These are phyloP conservation scores for Sialia sialis DNA, from an alignment of 2,113 vertebrate species.

Conservation along the genomic window DNA sequence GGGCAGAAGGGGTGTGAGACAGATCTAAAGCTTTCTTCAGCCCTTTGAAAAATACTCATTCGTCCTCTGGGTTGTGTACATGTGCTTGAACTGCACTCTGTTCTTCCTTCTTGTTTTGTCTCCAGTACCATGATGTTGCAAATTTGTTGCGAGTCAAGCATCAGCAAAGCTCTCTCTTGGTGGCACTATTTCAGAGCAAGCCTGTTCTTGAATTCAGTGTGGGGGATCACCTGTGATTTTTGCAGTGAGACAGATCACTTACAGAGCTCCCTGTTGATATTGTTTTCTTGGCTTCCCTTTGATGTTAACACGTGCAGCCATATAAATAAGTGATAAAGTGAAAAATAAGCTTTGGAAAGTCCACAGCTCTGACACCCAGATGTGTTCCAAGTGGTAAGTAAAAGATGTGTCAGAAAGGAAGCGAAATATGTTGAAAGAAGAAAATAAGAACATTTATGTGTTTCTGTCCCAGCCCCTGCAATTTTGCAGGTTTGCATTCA, in stretches of 20 bases:
- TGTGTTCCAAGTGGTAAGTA: neutral
- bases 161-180: neutral
- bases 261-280: neutral
- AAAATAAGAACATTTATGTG: neutral
- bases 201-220: neutral
- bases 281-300: neutral
- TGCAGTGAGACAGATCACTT: neutral
- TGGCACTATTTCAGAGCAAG: neutral
- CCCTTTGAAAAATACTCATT: neutral
- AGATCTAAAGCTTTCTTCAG: neutral
- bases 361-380: neutral
- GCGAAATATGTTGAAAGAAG: neutral
- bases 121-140: neutral
- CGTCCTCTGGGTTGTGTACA: neutral
- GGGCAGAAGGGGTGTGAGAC: neutral
- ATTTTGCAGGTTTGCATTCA: neutral
- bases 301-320: neutral
- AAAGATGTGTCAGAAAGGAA: neutral
- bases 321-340: neutral
- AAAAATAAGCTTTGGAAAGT: neutral
- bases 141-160: neutral
- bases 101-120: neutral
- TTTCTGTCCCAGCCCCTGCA: neutral
- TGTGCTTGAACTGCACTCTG: neutral
- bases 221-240: neutral